These are phyloP conservation scores for Philereme transversata DNA, from an alignment of 2,888 invertebrate genomes.

Conservation along the genomic window DNA sequence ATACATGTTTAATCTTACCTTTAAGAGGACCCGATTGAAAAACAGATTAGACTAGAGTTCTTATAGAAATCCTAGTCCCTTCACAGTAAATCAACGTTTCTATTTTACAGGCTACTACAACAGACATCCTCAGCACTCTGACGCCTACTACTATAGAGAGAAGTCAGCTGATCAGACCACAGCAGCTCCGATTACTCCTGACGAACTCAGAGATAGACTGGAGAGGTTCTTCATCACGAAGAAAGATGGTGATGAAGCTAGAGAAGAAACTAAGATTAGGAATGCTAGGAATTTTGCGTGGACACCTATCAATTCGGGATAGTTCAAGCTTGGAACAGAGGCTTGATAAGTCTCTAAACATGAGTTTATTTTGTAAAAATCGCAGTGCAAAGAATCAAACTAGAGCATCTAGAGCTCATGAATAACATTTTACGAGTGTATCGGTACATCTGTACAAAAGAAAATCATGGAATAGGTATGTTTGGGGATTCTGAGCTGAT, in stretches of 20 bases:
- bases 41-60: too few species aligned
- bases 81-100: not conserved
- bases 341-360: not conserved
- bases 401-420: too few species aligned
- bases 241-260: constrained; percentile 53
- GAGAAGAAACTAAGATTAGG: constrained; percentile 64
- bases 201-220: constrained; percentile 79
- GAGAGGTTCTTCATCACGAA: constrained; percentile 78
- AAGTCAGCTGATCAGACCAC: constrained; percentile 65
- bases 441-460: too few species aligned
- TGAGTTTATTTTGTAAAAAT: too few species aligned
- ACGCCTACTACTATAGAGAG: constrained; percentile 64
- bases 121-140: constrained; percentile 61
- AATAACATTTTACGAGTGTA: too few species aligned
- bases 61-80: too few species aligned
- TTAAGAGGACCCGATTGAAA: too few species aligned
- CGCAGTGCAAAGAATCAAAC: too few species aligned
- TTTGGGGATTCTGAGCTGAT: too few species aligned
- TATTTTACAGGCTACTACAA: constrained; percentile 63
- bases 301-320: constrained; percentile 71
- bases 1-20: too few species aligned
- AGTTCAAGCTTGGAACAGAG: constrained; percentile 9
- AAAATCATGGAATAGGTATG: too few species aligned
- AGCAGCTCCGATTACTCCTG: constrained; percentile 75
- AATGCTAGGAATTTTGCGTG: constrained; percentile 73